Percentiles rank a stretch among this genome's conserved stretches.
These are phyloP conservation scores for Trissoscelio sp. DNA, from an alignment of 2,888 invertebrate genomes.

Conservation along the genomic window DNA sequence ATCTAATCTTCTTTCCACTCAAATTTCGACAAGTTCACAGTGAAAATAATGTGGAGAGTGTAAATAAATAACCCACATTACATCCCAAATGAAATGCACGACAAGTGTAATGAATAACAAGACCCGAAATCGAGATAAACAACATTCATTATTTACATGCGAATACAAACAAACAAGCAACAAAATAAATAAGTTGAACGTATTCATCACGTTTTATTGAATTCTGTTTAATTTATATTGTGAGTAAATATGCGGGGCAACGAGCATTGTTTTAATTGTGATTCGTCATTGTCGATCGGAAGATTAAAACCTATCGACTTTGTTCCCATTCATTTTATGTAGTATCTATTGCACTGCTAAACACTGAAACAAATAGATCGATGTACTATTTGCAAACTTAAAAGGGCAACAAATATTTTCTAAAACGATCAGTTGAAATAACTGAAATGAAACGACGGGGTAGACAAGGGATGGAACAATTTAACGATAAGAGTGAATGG, in stretches of 20 bases:
- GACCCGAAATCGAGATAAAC: slow-evolving; percentile 36
- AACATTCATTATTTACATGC: slow-evolving; percentile 51
- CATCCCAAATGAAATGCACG: slow-evolving; percentile 32
- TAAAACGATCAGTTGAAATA: neutral
- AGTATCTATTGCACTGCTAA: slow-evolving; percentile 17
- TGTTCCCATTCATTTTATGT: slow-evolving; percentile 34
- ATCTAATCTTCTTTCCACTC: neutral
- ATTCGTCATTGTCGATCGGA: slow-evolving; percentile 51
- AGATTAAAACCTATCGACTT: slow-evolving; percentile 54
- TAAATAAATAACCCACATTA: slow-evolving; percentile 42
- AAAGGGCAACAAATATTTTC: neutral
- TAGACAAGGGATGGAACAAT: slow-evolving; percentile 1
- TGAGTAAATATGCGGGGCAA: slow-evolving; percentile 45
- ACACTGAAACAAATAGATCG: slow-evolving; percentile 5
- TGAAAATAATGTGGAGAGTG: slow-evolving; percentile 9
- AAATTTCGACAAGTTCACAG: neutral
- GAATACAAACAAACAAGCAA: slow-evolving; percentile 21
- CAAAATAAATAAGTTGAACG: slow-evolving; percentile 51
- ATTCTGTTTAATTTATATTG: slow-evolving; percentile 52
- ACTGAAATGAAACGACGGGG: slow-evolving; percentile 1
- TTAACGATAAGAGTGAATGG: slow-evolving; percentile 10
- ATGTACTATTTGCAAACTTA: slow-evolving; percentile 1
- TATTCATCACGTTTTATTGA: slow-evolving; percentile 62
- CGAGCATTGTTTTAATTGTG: slow-evolving; percentile 53
- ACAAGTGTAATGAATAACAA: slow-evolving; percentile 39